Evolutionary conservation across 2,113 vertebrate genomes (phyloP), one percentile per base, ranked within the genome.

Genomic region (Delphinus delphis): DNA sequence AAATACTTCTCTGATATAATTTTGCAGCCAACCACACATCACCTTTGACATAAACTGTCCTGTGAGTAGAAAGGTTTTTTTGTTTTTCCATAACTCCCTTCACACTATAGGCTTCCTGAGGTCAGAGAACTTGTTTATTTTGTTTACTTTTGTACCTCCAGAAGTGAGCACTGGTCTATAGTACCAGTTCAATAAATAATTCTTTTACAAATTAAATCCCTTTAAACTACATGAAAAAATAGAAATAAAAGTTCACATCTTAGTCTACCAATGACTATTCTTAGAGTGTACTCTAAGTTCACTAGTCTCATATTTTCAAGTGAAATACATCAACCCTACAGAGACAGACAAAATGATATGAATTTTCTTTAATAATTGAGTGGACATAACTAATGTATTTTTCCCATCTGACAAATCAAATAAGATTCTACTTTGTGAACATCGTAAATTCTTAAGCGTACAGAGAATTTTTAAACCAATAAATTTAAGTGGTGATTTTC

Each of bases 351-450:
- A 96, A 91, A 84, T 47, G 6, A 65, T 31, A 90, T 33, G 7
- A 70, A 28, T 44, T 84, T 63, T 88, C 23, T 90, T 94, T 68
- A 79, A 94, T n/a, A 92, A 63, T 3, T 58, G 53, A 96, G 93
- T 50, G 25, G 17, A 41, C 5, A 85, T 36, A 85, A 90, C 36
- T n/a, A 84, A 84, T 44, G 15, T 50, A 55, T 58, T 93, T 93
- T 89, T 96, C 76, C 11, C 36, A 96, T 65, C 36, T 89, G 70
- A 44, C 11, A 91, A 92, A 77, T 67, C 67, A 90, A 82, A 65
- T 89, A 92, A 93, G 36, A 90, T 73, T 90, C 36, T 73, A 89
- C 47, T 83, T 94, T 90, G 28, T 86, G 36, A 97, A 83, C 14
- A 81, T 0, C 53, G 6, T 41, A 88, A 33, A 65, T 58, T 76